Evolutionary conservation across 2,113 vertebrate genomes (phyloP).

Genomic region (Chionodraco myersi): DNA sequence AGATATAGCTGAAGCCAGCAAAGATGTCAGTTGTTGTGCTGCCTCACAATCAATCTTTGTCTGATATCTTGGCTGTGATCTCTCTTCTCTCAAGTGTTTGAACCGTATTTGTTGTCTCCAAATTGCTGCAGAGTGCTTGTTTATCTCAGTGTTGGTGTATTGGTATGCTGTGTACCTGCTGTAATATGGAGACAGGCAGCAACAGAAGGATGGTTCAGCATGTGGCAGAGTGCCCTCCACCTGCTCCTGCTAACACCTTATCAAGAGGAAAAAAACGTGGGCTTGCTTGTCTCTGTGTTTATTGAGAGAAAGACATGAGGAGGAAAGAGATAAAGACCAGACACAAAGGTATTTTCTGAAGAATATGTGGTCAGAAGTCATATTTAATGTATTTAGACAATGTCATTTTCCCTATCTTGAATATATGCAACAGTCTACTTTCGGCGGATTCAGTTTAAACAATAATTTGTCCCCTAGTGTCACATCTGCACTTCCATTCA

Average conservation of each 20-base stretch:
- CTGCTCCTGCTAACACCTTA: slow-evolving; percentile 68
- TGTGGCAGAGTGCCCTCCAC: slow-evolving; percentile 72
- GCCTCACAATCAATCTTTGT: slow-evolving; percentile 48
- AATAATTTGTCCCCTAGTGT: slow-evolving; percentile 4
- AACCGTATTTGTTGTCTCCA: slow-evolving; percentile 13
- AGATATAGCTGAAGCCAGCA: slow-evolving; percentile 26
- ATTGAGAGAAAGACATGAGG: background rate
- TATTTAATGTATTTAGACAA: background rate
- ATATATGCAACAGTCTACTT: background rate
- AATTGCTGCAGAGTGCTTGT: slow-evolving; percentile 25
- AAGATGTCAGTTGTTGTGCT: slow-evolving; percentile 49
- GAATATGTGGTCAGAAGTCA: slow-evolving; percentile 14
- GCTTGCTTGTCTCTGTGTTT: slow-evolving; percentile 7
- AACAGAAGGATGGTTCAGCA: slow-evolving; percentile 74
- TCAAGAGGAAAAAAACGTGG: slow-evolving; percentile 45
- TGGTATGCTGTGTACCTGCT: slow-evolving; percentile 54
- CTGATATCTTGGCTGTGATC: slow-evolving; percentile 37
- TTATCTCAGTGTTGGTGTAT: slow-evolving; percentile 28
- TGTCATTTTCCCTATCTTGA: background rate
- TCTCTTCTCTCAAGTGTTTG: slow-evolving; percentile 16
- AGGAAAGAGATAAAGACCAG: background rate
- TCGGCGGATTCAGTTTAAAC: slow-evolving; percentile 9
- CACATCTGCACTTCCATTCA: background rate
- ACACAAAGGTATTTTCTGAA: slow-evolving; percentile 16
- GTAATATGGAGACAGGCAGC: slow-evolving; percentile 44